phyloP scores from a whole-genome alignment of 2,113 vertebrate genomes.

The Asarcornis scutulata region DNA sequence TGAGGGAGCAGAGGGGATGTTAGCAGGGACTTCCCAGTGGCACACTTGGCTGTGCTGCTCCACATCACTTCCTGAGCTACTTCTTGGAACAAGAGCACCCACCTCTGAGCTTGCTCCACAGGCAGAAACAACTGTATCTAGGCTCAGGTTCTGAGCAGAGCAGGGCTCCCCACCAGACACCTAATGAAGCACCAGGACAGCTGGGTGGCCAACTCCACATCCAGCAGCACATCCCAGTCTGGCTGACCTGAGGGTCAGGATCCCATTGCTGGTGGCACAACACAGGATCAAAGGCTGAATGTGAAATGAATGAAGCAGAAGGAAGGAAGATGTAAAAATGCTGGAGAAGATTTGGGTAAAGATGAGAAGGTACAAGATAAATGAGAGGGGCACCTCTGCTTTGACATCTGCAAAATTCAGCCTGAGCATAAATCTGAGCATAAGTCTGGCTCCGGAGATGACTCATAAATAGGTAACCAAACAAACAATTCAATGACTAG shows the following conservation, averaged over 20 bases:
- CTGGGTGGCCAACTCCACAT: not conserved
- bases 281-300: not conserved
- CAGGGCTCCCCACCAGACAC: not conserved
- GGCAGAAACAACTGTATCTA: not conserved
- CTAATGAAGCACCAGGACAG: not conserved
- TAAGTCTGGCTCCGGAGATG: not conserved
- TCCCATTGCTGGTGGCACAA: not conserved
- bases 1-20: not conserved
- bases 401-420: not conserved
- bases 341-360: not conserved
- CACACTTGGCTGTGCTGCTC: not conserved
- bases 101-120: not conserved
- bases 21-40: not conserved
- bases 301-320: not conserved
- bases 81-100: not conserved
- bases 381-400: not conserved
- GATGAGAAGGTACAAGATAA: not conserved
- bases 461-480: not conserved
- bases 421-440: rapidly evolving
- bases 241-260: not conserved
- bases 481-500: not conserved
- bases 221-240: not conserved
- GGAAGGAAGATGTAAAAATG: not conserved
- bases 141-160: not conserved
- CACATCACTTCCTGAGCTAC: not conserved